phyloP scores from a whole-genome alignment of 2,888 invertebrate species.

The Agrotis segetum region DNA sequence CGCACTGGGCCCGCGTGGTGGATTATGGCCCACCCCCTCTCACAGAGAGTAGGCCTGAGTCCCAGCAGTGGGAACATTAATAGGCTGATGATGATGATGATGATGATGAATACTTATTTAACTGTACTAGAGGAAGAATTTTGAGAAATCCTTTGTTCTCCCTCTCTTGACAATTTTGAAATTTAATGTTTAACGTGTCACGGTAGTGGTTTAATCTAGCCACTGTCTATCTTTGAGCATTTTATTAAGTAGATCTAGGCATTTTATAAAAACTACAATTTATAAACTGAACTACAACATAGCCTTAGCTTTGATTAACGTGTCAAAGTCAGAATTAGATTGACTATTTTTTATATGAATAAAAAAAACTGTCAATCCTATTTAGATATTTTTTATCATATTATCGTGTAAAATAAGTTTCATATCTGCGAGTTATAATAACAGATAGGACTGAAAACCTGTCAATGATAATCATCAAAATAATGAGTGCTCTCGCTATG shows the following conservation, averaged over 20 bases:
- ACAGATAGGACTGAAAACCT: background rate
- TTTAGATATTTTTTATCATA: background rate
- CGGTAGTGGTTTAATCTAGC: background rate
- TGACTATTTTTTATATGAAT: slow-evolving; percentile 4
- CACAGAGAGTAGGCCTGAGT: too few species aligned
- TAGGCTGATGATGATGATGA: too few species aligned
- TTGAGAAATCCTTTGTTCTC: background rate
- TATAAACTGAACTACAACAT: slow-evolving; percentile 14
- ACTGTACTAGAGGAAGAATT: background rate
- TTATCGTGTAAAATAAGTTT: background rate
- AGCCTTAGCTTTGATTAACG: background rate
- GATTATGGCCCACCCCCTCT: too few species aligned
- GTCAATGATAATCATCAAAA: background rate
- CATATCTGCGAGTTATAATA: background rate
- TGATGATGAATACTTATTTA: too few species aligned
- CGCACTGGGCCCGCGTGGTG: too few species aligned
- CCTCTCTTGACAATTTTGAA: too few species aligned
- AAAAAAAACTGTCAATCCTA: background rate
- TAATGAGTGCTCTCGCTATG: too few species aligned
- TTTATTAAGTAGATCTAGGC: background rate
- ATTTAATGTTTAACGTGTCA: background rate
- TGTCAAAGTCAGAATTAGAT: slow-evolving; percentile 22
- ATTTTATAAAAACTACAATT: background rate
- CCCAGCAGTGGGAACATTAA: too few species aligned
- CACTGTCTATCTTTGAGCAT: background rate